Base-by-base conservation (phyloP, 2,888 invertebrate genomes). In the Saturnia japonica region DNA sequence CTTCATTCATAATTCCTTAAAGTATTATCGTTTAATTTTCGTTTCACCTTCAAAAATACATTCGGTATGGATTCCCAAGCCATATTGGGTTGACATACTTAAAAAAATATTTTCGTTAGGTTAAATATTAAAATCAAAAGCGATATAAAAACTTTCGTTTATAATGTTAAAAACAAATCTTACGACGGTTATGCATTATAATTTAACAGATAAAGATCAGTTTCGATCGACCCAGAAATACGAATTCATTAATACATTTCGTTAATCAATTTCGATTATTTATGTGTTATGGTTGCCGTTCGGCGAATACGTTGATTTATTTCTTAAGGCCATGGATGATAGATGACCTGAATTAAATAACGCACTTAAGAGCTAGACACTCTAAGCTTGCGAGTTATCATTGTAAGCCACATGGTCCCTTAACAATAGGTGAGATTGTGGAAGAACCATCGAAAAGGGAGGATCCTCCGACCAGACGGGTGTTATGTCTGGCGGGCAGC, bases 181-280 rank as follows among this genome's bases (percentile, higher is more conserved):
- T 42, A 25, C 54, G 67, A 66, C 66, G 42, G 54, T 67, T 70
- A 71, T 70, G 72, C 79, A 79, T 82, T 82, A 47, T 66, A 82
- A 85, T 80, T 78, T 75, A 74, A 78, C 77, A 80, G 88, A 90
- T 88, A 85, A 73, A 80, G 79, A 88, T 88, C 86, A 54, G 85
- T 80, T 75, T 71, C 76, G 77, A 82, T 82, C 80, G 81, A 81
- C 84, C 80, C 81, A 77, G 81, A 86, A 83, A 79, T 74, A 76
- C 76, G 81, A 79, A 83, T 84, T 85, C 86, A 89, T 89, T 88
- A 85, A 88, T 88, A 87, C 85, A 83, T 85, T 80, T 81, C 80
- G 82, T 85, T 87, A 89, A 91, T 91, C 89, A 88, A 86, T 85
- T 88, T 79, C 77, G 79, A 84, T 90, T 87, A 88, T 86, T 84